Conservation (phyloP, 2,888 invertebrate genomes). For the Caenorhabditis panamensis region DNA sequence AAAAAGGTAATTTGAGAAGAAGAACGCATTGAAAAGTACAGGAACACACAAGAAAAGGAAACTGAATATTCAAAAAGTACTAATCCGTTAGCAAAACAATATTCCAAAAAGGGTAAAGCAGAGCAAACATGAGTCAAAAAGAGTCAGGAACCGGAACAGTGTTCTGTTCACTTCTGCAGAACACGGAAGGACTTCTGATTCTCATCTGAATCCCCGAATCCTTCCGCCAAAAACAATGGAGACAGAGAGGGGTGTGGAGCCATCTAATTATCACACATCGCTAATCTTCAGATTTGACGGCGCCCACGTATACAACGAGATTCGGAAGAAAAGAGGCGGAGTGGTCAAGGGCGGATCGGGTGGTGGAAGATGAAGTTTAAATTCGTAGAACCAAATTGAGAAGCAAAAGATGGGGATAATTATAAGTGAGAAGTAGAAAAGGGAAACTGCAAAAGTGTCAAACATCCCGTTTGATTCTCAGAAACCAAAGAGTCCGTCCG, state of each 20-base stretch:
- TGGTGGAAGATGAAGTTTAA: no score
- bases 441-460: neutral
- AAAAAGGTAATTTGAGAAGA: neutral
- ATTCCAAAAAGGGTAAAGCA: neutral
- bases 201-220: neutral
- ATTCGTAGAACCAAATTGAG: neutral
- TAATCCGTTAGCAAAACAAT: neutral
- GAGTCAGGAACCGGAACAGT: neutral
- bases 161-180: no score
- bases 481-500: neutral
- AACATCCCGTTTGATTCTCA: neutral
- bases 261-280: slow-evolving; percentile 48
- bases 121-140: slow-evolving; percentile 1
- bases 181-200: neutral
- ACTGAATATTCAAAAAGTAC: neutral
- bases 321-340: neutral
- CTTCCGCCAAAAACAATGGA: slow-evolving; percentile 2
- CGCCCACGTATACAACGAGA: slow-evolving; percentile 11
- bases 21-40: neutral
- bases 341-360: neutral
- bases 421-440: neutral
- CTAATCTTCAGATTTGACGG: slow-evolving; percentile 5
- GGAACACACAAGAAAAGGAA: neutral
- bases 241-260: neutral
- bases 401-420: no score